Conservation (phyloP, 2,888 invertebrate species). For the Mythimna impura region DNA sequence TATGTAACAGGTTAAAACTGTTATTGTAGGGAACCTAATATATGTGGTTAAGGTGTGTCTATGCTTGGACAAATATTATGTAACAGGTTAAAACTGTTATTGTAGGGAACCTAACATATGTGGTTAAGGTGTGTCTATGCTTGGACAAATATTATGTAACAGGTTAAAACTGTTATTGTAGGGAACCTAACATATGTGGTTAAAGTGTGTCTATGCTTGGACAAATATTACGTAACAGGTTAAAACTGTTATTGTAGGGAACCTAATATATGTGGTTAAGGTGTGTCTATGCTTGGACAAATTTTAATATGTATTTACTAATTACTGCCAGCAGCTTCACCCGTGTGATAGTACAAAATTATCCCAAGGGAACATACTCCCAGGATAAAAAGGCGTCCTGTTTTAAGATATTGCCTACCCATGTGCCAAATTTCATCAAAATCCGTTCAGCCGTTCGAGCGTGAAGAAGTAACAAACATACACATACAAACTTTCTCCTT, state of each 20-base stretch:
- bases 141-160: constrained; percentile 19
- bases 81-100: constrained; percentile 11
- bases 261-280: not conserved
- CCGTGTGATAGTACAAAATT: no score
- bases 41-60: not conserved
- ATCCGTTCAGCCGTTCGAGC: no score
- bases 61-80: constrained; percentile 10
- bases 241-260: constrained; percentile 2
- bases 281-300: not conserved
- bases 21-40: not conserved
- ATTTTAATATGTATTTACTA: not conserved
- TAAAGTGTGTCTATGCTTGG: not conserved
- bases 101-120: not conserved
- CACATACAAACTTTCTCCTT: no score
- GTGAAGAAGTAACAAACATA: no score
- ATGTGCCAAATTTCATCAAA: no score
- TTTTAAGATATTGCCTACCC: no score
- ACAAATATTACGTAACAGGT: constrained; percentile 16
- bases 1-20: constrained; percentile 21
- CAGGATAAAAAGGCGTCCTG: no score
- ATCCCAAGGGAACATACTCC: no score
- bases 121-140: no score
- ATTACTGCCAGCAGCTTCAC: no score
- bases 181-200: not conserved
- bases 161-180: constrained; percentile 7